Evolutionary conservation across 2,113 vertebrate genomes (phyloP), one percentile per base, ranked within the genome.

Genomic region (Ginglymostoma cirratum): DNA sequence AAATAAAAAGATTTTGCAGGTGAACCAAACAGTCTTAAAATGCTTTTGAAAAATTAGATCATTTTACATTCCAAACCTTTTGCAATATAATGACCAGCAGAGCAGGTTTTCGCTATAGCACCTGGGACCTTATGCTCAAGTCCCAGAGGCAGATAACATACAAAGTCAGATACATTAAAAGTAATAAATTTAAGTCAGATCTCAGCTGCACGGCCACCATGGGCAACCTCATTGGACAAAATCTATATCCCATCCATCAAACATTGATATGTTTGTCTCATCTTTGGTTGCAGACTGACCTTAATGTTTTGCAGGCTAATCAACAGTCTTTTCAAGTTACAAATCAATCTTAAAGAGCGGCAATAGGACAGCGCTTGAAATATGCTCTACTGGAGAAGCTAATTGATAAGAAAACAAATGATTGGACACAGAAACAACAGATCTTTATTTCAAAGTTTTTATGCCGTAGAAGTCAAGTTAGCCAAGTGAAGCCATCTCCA

Each of bases 141-240:
- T 67, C 92, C 65, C 65, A 94, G 92, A 24, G 7, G 66, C 2
- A 69, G 21, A 10, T 38, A 94, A 94, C 12, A 21, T 61, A 67
- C 90, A 66, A 67, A 65, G n/a, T 69, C 38, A 94, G 65, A 17
- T 23, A 45, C 34, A 69, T 94, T 12, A 27, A 70, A 42, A 4
- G 14, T 27, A 90, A 90, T 90, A 90, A 90, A 90, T 90, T 61
- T 90, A 61, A 61, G 30, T 90, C 87, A 90, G 52, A 61, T 61
- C 27, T 90, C 52, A 90, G 87, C 27, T 90, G 48, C 87, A 61
- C 2, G 21, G 17, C 80, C 3, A 90, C 14, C 34, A 1, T 17
- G 52, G 87, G 27, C 61, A 61, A 34, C 30, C 27, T 90, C 87
- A 90, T 52, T 65, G 27, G 0, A 17, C 52, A 90, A 90, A 90